Percentiles rank a stretch among this genome's conserved stretches.
phyloP scores from a whole-genome alignment of 2,113 vertebrate genomes.

The Gobiocypris rarus region DNA sequence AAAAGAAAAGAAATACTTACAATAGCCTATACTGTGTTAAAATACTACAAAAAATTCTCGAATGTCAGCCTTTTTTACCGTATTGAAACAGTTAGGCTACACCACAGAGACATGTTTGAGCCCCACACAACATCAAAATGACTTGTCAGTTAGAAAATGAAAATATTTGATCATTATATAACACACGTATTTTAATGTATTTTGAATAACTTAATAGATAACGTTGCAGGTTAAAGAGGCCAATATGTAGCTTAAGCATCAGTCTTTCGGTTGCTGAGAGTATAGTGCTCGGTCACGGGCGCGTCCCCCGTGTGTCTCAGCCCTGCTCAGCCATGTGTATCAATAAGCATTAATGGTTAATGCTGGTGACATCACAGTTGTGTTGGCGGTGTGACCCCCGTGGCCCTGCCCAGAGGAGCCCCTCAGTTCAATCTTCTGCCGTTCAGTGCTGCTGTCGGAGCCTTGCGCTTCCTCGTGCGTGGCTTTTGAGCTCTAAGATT shows the following conservation, averaged over 20 bases:
- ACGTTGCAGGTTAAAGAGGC: neutral
- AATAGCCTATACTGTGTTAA: neutral
- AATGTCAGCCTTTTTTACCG: neutral
- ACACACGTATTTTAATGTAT: neutral
- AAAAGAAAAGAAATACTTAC: no score
- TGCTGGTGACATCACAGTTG: conserved; percentile 70
- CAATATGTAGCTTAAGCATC: neutral
- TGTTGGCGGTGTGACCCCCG: conserved; percentile 70
- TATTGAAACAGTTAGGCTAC: neutral
- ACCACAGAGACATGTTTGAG: neutral
- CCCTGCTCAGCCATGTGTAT: conserved; percentile 65
- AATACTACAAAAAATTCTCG: neutral
- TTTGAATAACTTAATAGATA: neutral
- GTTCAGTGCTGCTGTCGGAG: conserved; percentile 24
- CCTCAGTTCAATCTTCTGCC: conserved; percentile 40
- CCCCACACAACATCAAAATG: neutral
- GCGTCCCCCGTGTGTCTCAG: conserved; percentile 42
- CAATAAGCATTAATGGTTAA: conserved; percentile 70
- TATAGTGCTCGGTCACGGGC: conserved; percentile 36
- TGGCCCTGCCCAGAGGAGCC: conserved; percentile 64
- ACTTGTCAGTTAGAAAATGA: neutral
- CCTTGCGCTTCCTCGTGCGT: conserved; percentile 10
- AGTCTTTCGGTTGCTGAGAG: neutral
- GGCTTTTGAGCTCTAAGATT: neutral
- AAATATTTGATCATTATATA: neutral